Evolutionary conservation across 64 coral and sea anemone genomes (phyloP), one percentile per base, ranked within the genome.

Genomic region (Acropora tenuis): DNA sequence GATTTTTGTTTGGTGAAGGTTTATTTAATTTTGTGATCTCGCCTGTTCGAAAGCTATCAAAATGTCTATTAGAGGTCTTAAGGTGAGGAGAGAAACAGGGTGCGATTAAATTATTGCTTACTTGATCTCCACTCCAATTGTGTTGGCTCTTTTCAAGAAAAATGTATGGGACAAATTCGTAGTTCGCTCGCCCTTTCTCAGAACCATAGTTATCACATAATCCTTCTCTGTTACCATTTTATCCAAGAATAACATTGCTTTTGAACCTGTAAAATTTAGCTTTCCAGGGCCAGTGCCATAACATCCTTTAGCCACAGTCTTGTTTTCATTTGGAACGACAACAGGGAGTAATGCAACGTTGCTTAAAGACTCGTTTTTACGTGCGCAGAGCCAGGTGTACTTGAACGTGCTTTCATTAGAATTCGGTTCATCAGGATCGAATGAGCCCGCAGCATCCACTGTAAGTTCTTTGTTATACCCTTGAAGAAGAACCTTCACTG

Each of bases 351-450:
- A 48, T 48, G 63, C 43, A 85, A 49, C 50, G 46, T 73, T 47
- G 47, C 16, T 61, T 13, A 68, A 43, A 0, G 12, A 16, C 58
- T 83, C 82, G 72, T 17, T 45, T 9, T 85, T 68, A 4, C 82
- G 18, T 30, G 61, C 61, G 68, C 82, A 85, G 9, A 85, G 44
- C 82, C 82, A 85, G 1, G 82, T 85, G 47, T 71, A 85, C 4
- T n/a, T 49, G 4, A 85, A 30, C 7, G 42, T 63, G 40, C 16
- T 43, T 47, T 30, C 16, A 48, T 85, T 17, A 71, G 61, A 13
- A 15, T 85, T 85, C 44, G 43, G 45, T 3, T 20, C 65, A 85
- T 85, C 82, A 48, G 82, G 82, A 17, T 85, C 82, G 65, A 85
- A 85, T 19, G 82, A 71, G 3, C 65, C 66, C 50, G 82, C 46